These are phyloP conservation scores for Drosophila austrosaltans DNA, from an alignment of 2,888 invertebrate genomes.

Conservation along the genomic window DNA sequence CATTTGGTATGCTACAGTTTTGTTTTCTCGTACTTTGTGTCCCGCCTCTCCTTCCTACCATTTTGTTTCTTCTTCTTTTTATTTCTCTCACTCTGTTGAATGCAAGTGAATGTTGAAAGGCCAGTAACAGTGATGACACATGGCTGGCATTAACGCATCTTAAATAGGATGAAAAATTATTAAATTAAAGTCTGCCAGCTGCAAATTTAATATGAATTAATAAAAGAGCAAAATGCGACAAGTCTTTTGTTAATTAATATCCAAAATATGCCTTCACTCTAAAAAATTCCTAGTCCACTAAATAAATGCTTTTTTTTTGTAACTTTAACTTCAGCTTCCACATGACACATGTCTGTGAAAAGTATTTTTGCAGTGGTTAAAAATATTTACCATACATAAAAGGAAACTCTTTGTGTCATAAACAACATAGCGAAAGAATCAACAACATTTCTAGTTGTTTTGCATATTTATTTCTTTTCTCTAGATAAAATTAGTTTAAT, in stretches of 20 bases:
- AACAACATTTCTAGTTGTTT: constrained; percentile 19
- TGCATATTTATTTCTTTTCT: constrained; percentile 38
- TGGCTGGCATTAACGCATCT: neutral
- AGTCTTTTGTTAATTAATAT: no score
- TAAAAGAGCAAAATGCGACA: no score
- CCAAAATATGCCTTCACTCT: no score
- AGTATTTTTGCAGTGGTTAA: neutral
- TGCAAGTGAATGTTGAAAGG: constrained; percentile 1
- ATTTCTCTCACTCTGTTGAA: neutral
- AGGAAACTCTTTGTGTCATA: neutral
- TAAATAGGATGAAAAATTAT: neutral
- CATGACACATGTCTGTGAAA: no score
- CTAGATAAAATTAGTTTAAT: constrained; percentile 59
- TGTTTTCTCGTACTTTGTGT: neutral
- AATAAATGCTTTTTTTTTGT: no score
- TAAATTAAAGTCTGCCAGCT: no score
- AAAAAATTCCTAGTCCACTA: no score
- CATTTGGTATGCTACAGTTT: constrained; percentile 22
- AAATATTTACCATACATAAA: neutral
- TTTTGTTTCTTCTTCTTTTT: neutral
- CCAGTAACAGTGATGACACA: neutral
- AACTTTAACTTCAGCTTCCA: no score
- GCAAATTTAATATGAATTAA: no score
- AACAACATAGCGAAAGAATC: neutral
- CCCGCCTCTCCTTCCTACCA: neutral